Base-by-base conservation (phyloP, 2,888 invertebrate genomes). In the Ichneumoninae sp. region DNA sequence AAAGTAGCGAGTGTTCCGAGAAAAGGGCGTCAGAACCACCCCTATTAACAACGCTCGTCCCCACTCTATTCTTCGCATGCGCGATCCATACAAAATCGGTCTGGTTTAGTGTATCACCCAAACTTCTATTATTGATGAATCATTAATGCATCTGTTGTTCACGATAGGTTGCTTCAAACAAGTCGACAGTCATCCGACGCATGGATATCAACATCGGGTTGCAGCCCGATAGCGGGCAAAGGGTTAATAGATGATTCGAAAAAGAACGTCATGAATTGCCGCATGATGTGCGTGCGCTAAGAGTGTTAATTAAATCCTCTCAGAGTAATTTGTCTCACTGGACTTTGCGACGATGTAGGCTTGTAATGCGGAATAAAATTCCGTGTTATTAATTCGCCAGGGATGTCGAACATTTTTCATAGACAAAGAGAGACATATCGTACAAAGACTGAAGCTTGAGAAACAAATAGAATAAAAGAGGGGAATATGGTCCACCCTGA, bases 1-100 rank as follows among this genome's bases (percentile, higher is more conserved):
- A 66, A 33, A 81, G 33, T 36, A 50, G 33, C 73, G 68, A 26
- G 13, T 52, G 47, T 50, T 22, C 50, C 10, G 78, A 40, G 69
- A 60, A 70, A 63, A 63, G 50, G 47, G 33, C 70, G 36, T 69
- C 47, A 44, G 26, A 74, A 30, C 63, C 52, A n/a, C 8, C 13
- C 36, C 16, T 70, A 63, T 70, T 70, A 50, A 79, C 63, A 1
- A 33, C 63, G 13, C 63, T 33, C 33, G 16, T n/a, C 33, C 16
- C 30, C 16, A n/a, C 63, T 16, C 30, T 16, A 1, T 60, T 30
- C 26, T 4, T 60, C 33, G 30, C n/a, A 30, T 63, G 33, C n/a
- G 30, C 63, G 30, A 16, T 30, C 16, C 30, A 63, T 63, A 63
- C 63, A 13, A 57, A 10, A 26, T 13, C 26, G 57, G 1, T 10